These are phyloP conservation scores for Saturnia japonica DNA, from an alignment of 2,888 invertebrate species.

Conservation along the genomic window DNA sequence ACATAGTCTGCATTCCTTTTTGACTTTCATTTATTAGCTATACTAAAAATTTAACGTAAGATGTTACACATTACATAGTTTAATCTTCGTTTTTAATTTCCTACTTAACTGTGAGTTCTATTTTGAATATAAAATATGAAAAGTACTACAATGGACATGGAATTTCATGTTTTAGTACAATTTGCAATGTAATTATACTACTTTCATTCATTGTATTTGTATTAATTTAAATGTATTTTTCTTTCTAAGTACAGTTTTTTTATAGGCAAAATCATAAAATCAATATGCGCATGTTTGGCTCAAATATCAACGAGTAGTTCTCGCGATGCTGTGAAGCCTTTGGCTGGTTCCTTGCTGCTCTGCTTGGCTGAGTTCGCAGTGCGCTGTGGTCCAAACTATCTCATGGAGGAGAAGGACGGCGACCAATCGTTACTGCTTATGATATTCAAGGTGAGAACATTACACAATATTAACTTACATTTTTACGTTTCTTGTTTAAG, in stretches of 20 bases:
- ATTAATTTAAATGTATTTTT: neutral
- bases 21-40: too few species aligned
- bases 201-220: neutral
- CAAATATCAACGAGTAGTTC: constrained; percentile 77
- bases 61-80: too few species aligned
- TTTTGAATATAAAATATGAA: neutral
- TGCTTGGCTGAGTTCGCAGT: constrained; percentile 97
- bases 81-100: too few species aligned
- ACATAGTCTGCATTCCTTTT: too few species aligned
- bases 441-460: constrained; percentile 85
- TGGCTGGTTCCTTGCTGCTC: constrained; percentile 91
- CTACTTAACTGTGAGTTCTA: too few species aligned
- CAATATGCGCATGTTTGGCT: constrained; percentile 78
- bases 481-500: too few species aligned
- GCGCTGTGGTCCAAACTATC: constrained; percentile 86
- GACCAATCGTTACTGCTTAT: constrained; percentile 82
- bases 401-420: constrained; percentile 81
- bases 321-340: constrained; percentile 84
- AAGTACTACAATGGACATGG: neutral
- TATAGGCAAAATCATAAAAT: constrained; percentile 80
- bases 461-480: neutral
- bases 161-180: too few species aligned
- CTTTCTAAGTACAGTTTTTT: neutral
- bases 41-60: too few species aligned
- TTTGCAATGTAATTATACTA: too few species aligned